Base-by-base conservation (phyloP, 1,140 invertebrate species). In the Eumaeus atala region DNA sequence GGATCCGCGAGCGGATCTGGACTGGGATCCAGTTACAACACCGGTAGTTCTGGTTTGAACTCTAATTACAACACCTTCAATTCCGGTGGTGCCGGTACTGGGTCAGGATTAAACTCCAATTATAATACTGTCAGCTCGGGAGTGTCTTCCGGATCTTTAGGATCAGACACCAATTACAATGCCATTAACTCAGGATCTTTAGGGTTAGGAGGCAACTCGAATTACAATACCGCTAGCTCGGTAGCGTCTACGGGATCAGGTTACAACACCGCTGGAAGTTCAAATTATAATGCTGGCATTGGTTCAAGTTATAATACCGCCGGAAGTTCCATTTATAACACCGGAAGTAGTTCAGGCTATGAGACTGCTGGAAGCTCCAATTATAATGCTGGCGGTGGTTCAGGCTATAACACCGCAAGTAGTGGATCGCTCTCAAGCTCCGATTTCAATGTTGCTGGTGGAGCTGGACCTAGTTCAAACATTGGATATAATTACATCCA, bases 1-100 rank as follows among this genome's bases (percentile, higher is more conserved):
- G 59, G 55, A 52, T 40, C 52, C 1, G 51, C 55, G 10, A 53
- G 44, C 47, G 48, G 36, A 21, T 55, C 51, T 55, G 47, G 56
- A 42, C 48, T 47, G 4, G 34, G 28, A 11, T 61, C 54, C 12
- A 59, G 56, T 11, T 63, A 63, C 28, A 62, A 62, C 12, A 40
- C 49, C 3, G 42, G 42, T 48, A 52, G 37, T n/a, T 53, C 51
- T 28, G 51, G 38, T 10, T 14, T 36, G 8, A 40, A 11, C 12
- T 53, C 51, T 14, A 33, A 18, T 10, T 44, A 6, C n/a, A 16
- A 36, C 16, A 18, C 34, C 11, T 14, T 28, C 18, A 38, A 51
- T 35, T 47, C 51, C 9, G 51, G 38, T 47, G 9, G 21, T 28
- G 21, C 6, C 2, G 21, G 33, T n/a, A 16, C 56, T n/a, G 56